A percentile compares a stretch with the other conserved stretches of the same genome.
These are phyloP conservation scores for Porites divaricata DNA, from an alignment of 92 coral and sea anemone species.

Conservation along the genomic window DNA sequence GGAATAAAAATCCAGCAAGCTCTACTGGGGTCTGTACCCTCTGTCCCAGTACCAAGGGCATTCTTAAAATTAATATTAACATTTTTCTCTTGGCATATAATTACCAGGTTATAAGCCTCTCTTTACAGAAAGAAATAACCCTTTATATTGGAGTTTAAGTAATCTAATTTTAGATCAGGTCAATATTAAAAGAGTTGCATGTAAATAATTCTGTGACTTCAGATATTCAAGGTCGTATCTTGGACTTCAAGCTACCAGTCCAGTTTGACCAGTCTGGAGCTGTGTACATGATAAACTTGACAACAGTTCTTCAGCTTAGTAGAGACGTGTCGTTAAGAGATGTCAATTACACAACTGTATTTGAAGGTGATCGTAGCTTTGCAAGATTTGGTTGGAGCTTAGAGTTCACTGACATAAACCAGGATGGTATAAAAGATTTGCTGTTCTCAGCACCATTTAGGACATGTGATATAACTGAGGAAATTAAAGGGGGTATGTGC, in stretches of 20 bases:
- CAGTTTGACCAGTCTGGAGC: conserved; percentile 91
- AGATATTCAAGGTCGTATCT: conserved; percentile 76
- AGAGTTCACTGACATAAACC: conserved; percentile 76
- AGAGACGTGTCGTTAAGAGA: conserved; percentile 50
- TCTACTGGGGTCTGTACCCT: too few species aligned
- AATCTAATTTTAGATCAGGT: too few species aligned
- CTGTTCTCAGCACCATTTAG: conserved; percentile 91
- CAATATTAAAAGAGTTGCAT: too few species aligned
- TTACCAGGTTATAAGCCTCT: too few species aligned
- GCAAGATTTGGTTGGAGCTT: conserved; percentile 91
- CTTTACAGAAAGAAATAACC: too few species aligned
- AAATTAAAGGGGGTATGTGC: conserved; percentile 73
- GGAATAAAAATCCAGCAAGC: too few species aligned
- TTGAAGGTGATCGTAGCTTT: conserved; percentile 96
- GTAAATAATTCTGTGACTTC: not conserved
- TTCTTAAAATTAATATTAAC: too few species aligned
- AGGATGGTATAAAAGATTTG: conserved; percentile 84
- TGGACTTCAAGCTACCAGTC: conserved; percentile 43
- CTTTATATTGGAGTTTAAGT: too few species aligned
- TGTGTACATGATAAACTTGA: conserved; percentile 70
- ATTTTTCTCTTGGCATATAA: too few species aligned
- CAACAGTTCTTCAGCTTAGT: conserved; percentile 54
- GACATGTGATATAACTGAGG: conserved; percentile 84
- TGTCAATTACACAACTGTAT: conserved; percentile 52
- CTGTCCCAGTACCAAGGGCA: too few species aligned